phyloP scores from a whole-genome alignment of 2,888 invertebrate species.

The Lasioglossum calceatum region DNA sequence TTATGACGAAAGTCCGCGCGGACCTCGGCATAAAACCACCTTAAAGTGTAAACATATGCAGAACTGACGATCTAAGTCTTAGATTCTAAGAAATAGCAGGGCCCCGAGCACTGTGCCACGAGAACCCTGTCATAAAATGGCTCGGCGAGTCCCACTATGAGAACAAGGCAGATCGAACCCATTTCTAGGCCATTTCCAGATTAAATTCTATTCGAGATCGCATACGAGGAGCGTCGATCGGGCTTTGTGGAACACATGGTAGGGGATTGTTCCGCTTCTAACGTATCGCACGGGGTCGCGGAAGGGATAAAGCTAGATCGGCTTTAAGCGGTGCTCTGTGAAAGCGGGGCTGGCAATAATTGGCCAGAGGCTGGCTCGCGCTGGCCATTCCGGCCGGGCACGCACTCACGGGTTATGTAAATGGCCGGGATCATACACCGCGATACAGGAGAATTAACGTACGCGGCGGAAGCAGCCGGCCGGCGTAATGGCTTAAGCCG shows the following conservation, averaged over 20 bases:
- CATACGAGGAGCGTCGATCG: not conserved
- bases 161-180: not conserved
- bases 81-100: too few species aligned
- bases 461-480: conserved; percentile 66
- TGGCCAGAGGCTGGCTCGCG: conserved; percentile 18
- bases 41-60: too few species aligned
- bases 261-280: not conserved
- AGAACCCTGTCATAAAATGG: not conserved
- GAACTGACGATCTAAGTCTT: too few species aligned
- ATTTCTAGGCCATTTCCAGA: not conserved
- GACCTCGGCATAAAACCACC: too few species aligned
- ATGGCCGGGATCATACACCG: conserved; percentile 74
- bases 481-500: conserved; percentile 73
- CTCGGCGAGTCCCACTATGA: not conserved
- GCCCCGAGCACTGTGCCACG: not conserved
- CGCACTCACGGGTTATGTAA: conserved; percentile 71
- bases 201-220: not conserved
- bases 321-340: conserved; percentile 20
- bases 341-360: conserved; percentile 37
- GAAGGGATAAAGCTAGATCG: conserved; percentile 12
- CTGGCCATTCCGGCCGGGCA: not conserved
- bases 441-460: conserved; percentile 76
- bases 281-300: not conserved
- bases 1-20: too few species aligned
- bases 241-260: not conserved